phyloP scores from a whole-genome alignment of 2,888 invertebrate genomes.

The Aspidapion aeneum region DNA sequence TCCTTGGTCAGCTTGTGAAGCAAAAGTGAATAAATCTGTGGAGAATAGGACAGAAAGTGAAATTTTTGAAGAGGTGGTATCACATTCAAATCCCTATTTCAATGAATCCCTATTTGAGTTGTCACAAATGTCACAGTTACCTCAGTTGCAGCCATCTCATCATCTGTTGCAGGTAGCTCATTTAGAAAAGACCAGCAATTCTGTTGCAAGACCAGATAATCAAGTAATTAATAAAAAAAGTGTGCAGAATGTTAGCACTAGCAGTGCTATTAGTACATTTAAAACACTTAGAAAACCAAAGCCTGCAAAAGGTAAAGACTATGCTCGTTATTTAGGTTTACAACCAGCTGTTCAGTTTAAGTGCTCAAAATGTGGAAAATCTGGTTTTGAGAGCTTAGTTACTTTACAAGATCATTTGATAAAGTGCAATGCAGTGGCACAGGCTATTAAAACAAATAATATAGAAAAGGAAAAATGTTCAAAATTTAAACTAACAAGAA shows the following conservation, averaged over 20 bases:
- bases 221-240: slow-evolving; percentile 21
- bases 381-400: slow-evolving; percentile 62
- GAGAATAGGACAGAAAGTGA: neutral
- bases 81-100: slow-evolving; percentile 46
- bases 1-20: too few species aligned
- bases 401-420: slow-evolving; percentile 67
- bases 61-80: slow-evolving; percentile 18
- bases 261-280: slow-evolving; percentile 13
- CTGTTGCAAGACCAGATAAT: neutral
- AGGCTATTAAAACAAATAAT: slow-evolving; percentile 35
- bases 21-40: neutral
- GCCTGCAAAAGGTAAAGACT: slow-evolving; percentile 49
- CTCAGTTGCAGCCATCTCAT: slow-evolving; percentile 19
- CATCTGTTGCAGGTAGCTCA: too few species aligned
- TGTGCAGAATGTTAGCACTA: slow-evolving; percentile 12
- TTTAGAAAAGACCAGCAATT: too few species aligned
- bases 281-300: slow-evolving; percentile 19
- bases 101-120: slow-evolving; percentile 46
- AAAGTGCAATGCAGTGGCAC: slow-evolving; percentile 50
- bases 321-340: slow-evolving; percentile 68
- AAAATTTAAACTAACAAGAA: slow-evolving; percentile 65
- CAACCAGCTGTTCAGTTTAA: slow-evolving; percentile 70
- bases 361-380: slow-evolving; percentile 69
- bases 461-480: slow-evolving; percentile 41
- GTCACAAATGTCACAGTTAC: slow-evolving; percentile 41